Evolutionary conservation across 1,140 invertebrate genomes (phyloP).

Genomic region (Globodera rostochiensis): DNA sequence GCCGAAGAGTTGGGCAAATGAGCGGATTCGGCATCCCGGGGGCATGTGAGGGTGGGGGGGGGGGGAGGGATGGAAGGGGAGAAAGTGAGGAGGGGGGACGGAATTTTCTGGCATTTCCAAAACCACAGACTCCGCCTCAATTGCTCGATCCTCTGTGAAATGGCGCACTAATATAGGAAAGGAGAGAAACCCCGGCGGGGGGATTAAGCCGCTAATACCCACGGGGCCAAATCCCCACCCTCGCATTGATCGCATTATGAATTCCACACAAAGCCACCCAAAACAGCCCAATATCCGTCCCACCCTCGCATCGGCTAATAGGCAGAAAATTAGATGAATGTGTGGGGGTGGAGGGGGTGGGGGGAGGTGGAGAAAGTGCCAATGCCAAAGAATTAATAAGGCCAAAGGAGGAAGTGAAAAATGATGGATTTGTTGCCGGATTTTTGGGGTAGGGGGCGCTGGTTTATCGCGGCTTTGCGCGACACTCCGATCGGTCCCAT

Average conservation of each 20-base stretch:
- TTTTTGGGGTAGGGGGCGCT: no score
- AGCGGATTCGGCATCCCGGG: neutral
- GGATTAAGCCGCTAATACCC: neutral
- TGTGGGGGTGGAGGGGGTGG: neutral
- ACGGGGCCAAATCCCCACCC: neutral
- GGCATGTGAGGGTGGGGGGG: neutral
- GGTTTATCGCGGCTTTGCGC: neutral
- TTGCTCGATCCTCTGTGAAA: neutral
- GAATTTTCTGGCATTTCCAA: neutral
- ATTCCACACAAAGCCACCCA: neutral
- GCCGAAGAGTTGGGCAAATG: neutral
- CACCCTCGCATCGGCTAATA: neutral
- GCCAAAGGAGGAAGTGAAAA: neutral
- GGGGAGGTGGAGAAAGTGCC: no score
- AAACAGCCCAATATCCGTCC: conserved; percentile 16
- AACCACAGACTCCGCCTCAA: neutral
- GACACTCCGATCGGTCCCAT: neutral
- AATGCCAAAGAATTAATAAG: neutral
- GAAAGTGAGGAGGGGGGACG: neutral
- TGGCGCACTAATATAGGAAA: neutral
- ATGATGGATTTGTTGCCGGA: neutral
- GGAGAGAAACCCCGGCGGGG: neutral
- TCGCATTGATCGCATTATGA: neutral
- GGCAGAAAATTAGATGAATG: neutral
- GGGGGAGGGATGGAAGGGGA: no score